phyloP scores from a whole-genome alignment of 1,140 invertebrate genomes.

The Meloidogyne exigua region DNA sequence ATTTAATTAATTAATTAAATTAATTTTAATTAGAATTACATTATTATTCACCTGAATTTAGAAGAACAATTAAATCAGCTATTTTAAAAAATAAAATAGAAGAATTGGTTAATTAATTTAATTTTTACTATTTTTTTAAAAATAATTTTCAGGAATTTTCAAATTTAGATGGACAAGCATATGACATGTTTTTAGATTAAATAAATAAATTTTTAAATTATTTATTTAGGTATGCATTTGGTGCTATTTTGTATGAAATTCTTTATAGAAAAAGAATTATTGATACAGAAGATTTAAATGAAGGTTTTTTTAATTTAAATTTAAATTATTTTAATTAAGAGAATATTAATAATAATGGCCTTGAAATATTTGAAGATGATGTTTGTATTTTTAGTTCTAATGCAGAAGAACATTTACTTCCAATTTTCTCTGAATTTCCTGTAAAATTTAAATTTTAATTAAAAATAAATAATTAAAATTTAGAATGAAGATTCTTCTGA shows the following conservation, averaged over 20 bases:
- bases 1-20: slow-evolving; percentile 6
- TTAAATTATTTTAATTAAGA: background rate
- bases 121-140: background rate
- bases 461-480: background rate
- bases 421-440: slow-evolving; percentile 48
- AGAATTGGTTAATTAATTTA: slow-evolving; percentile 32
- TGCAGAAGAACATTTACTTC: slow-evolving; percentile 45
- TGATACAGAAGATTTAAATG: slow-evolving; percentile 34
- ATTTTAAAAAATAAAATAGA: slow-evolving; percentile 45
- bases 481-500: slow-evolving; percentile 19
- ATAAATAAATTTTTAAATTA: background rate
- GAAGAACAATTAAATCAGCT: slow-evolving; percentile 37
- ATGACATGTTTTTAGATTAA: slow-evolving; percentile 43
- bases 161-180: slow-evolving; percentile 47
- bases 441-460: background rate
- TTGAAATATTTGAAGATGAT: slow-evolving; percentile 38
- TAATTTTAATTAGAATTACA: slow-evolving; percentile 42
- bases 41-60: slow-evolving; percentile 52
- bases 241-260: slow-evolving; percentile 48
- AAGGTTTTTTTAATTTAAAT: slow-evolving; percentile 30
- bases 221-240: slow-evolving; percentile 35
- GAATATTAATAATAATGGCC: background rate
- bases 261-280: slow-evolving; percentile 41
- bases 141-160: slow-evolving; percentile 36
- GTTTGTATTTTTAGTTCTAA: slow-evolving; percentile 49